phyloP scores from a whole-genome alignment of 2,888 invertebrate species.

The Octonoba sinensis region DNA sequence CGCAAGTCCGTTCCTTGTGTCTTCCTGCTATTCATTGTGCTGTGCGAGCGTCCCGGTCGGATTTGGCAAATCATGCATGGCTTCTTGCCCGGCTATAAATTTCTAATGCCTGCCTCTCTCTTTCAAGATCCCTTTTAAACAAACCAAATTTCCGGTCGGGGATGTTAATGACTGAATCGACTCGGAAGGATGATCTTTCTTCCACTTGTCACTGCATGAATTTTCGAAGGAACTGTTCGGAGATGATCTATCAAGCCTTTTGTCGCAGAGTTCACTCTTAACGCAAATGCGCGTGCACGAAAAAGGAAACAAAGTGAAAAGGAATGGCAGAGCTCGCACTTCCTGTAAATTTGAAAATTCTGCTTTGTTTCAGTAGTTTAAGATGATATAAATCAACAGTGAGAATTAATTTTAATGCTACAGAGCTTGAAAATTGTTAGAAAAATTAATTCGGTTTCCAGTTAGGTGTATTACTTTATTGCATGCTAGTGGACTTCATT shows the following conservation, averaged over 20 bases:
- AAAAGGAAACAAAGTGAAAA: slow-evolving; percentile 3
- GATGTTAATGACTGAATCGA: slow-evolving; percentile 62
- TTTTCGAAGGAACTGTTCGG: slow-evolving; percentile 23
- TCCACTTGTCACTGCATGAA: slow-evolving; percentile 54
- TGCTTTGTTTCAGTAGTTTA: too few species aligned
- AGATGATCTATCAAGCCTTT: slow-evolving; percentile 57
- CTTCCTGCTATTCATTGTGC: slow-evolving; percentile 18
- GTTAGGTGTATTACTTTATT: too few species aligned
- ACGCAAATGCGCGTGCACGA: slow-evolving; percentile 3
- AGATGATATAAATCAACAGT: too few species aligned
- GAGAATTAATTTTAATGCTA: too few species aligned
- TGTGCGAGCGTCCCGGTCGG: slow-evolving; percentile 26
- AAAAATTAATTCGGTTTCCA: too few species aligned
- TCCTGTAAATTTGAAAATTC: too few species aligned
- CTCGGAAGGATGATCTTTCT: slow-evolving; percentile 57
- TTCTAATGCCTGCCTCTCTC: slow-evolving; percentile 34
- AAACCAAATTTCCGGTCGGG: slow-evolving; percentile 62
- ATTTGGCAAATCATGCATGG: slow-evolving; percentile 64
- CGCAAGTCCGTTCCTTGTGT: slow-evolving; percentile 37
- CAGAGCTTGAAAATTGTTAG: too few species aligned
- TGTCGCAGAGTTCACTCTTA: slow-evolving; percentile 47
- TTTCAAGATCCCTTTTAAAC: slow-evolving; percentile 37
- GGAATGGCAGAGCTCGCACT: not conserved
- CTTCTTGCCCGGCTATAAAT: slow-evolving; percentile 59
- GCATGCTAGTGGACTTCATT: too few species aligned